Base-by-base conservation (phyloP, 2,797 vertebrate genomes). In the Cossypha heuglini region DNA sequence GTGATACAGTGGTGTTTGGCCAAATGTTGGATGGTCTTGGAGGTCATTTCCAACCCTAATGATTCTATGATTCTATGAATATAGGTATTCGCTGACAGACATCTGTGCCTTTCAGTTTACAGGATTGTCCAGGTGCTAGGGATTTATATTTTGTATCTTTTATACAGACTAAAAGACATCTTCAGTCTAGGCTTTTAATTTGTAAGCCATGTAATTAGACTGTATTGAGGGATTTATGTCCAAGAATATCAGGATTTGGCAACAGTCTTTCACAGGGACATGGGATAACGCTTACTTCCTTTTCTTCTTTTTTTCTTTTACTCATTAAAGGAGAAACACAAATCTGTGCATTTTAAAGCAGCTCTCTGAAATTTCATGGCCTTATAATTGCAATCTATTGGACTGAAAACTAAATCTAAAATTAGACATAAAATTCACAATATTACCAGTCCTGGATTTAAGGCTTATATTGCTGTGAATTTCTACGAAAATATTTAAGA, bases 401-500 rank as follows among this genome's bases (percentile, higher is more conserved):
- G 51, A 78, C 69, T 83, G 73, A 95, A 96, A 97, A 90, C 91
- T 31, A 95, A 95, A 96, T 84, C 42, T 80, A 94, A 96, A 97
- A 93, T 97, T 96, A 93, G 85, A 94, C 82, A 94, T 96, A 93
- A 89, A 55, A 49, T 16, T 63, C 79, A 76, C 46, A 86, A 79
- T 57, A 78, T 95, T 94, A 94, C 88, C 74, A 87, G 67, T 94
- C 84, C 74, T 66, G 71, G 62, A 96, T 97, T 95, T 90, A 94
- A 95, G 83, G 74, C 78, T 88, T 93, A 35, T 76, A 88, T 95
- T 94, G 66, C 93, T 95, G 69, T 57, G 80, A 96, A 90, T 96
- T 97, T 97, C 90, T 91, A 96, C 24, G 12, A 96, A 97, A 96
- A 97, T 94, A 90, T 93, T 97, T 95, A 97, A 96, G 93, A 97